Conservation (phyloP, 92 coral and sea anemone species). For the Galaxea fascicularis region DNA sequence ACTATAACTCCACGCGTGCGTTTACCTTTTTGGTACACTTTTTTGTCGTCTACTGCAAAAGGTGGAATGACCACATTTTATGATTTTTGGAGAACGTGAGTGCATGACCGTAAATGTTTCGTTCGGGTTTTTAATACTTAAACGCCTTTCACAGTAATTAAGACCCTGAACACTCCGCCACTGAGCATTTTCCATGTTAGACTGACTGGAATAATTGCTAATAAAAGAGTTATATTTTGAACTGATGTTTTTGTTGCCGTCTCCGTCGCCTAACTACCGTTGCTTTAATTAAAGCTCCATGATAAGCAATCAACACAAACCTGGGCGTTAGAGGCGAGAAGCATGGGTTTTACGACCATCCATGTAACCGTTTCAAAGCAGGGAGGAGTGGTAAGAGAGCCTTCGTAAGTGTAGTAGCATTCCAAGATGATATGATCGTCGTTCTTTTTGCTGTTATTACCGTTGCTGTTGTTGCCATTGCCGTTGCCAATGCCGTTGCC, state of each 20-base stretch:
- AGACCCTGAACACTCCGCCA: too few species aligned
- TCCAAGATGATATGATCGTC: not conserved
- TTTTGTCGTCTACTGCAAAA: too few species aligned
- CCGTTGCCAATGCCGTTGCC: not conserved
- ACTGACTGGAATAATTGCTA: too few species aligned
- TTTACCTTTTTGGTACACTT: too few species aligned
- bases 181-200: too few species aligned
- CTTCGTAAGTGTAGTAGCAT: constrained; percentile 30
- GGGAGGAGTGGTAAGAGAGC: constrained; percentile 41
- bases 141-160: too few species aligned
- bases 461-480: not conserved
- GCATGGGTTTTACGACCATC: constrained; percentile 2
- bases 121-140: too few species aligned
- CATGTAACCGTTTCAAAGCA: constrained; percentile 30
- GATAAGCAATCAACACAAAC: not conserved
- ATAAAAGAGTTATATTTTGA: too few species aligned
- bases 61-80: not conserved
- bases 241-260: not conserved
- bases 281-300: not conserved
- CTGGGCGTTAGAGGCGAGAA: not conserved
- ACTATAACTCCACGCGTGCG: too few species aligned
- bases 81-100: not conserved
- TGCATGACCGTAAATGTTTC: not conserved
- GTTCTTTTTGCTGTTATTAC: not conserved
- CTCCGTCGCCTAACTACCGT: not conserved